Base-by-base conservation (phyloP, 2,797 vertebrate genomes). In the Crypturellus tataupa region DNA sequence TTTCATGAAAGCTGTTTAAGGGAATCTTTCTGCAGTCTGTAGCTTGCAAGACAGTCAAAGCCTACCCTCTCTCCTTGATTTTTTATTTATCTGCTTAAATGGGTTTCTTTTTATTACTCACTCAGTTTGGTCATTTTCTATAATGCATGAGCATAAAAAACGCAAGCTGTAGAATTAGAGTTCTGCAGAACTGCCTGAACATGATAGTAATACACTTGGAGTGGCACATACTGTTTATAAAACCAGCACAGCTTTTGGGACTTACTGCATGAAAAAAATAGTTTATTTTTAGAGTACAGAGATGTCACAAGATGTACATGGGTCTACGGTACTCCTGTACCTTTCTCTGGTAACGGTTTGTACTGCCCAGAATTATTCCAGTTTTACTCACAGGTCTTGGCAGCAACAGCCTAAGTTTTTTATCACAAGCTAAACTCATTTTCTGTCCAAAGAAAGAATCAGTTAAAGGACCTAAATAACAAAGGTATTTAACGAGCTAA, bases 151-250 rank as follows among this genome's bases (percentile, higher is more conserved):
- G 24, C 46, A 68, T 65, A 60, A 60, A 70, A 95, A n/a, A 77
- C 10, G 33, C 69, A 62, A 92, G 37, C 33, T 89, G 37, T 49
- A 63, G 63, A 78, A 59, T n/a, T 24, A 56, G n/a, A 1, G 13
- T 42, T 46, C 64, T 18, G 17, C 51, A 83, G 63, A 87, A 75
- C 47, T 51, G 46, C 65, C 69, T 71, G 35, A 78, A 64, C 3
- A 6, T 29, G 84, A 51, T 0, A 1, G 59, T 0, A 4, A 40
- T 9, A n/a, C 12, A n/a, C 1, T 0, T 16, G 24, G 27, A 53
- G 31, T n/a, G 10, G 77, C 31, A 33, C 16, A 35, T 2, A 4
- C 39, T 88, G 72, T 39, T 69, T 37, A 21, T 25, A 73, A 25
- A 87, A 77, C 5, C 16, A 12, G 20, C 29, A 51, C 64, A 77